phyloP scores from a whole-genome alignment of 2,888 invertebrate genomes.

The Sinohyriopsis cumingii region DNA sequence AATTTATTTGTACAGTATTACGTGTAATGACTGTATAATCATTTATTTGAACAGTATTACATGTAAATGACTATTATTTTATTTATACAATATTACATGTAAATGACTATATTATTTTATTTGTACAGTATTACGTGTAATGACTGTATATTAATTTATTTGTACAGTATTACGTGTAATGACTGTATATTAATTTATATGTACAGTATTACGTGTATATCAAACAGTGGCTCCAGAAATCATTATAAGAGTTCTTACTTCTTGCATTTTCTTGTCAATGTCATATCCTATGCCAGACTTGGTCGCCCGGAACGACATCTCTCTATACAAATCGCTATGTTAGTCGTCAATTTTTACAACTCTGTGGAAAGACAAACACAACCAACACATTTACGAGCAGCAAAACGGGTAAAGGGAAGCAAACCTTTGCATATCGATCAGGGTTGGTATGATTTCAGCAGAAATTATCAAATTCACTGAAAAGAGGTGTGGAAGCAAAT shows the following conservation, averaged over 20 bases:
- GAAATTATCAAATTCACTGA: no score
- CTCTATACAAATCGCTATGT: slow-evolving; percentile 9
- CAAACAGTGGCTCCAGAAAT: neutral
- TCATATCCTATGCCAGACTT: slow-evolving; percentile 66
- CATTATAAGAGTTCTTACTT: slow-evolving; percentile 41
- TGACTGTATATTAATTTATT: neutral
- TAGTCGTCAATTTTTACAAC: neutral
- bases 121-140: neutral
- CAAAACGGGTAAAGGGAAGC: no score
- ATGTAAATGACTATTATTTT: no score
- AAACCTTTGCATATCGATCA: no score
- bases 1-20: neutral
- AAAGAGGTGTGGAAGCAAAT: no score
- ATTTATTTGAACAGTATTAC: no score
- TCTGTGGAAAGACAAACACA: slow-evolving; percentile 3
- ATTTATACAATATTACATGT: no score
- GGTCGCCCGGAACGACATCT: slow-evolving; percentile 48
- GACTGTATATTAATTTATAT: neutral
- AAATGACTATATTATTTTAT: neutral
- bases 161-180: no score
- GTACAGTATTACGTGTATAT: no score
- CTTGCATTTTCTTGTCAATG: slow-evolving; percentile 65
- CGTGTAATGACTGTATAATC: neutral
- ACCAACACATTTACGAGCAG: no score
- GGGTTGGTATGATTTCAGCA: no score